These are phyloP conservation scores for Ctenicera cuprea DNA, from an alignment of 2,888 invertebrate genomes.

Conservation along the genomic window DNA sequence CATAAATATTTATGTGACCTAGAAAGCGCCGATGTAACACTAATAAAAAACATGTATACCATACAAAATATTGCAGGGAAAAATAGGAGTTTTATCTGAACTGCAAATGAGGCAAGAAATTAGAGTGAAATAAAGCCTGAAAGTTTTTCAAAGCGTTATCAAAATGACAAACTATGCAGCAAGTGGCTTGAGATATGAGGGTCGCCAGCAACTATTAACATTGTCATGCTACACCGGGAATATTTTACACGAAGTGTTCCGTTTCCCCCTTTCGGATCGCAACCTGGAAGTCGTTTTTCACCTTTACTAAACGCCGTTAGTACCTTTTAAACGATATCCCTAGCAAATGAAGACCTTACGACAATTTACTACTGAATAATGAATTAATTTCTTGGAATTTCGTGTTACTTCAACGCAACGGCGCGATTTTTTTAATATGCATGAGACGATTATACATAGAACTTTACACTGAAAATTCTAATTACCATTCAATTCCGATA, in stretches of 20 bases:
- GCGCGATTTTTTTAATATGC: constrained; percentile 21
- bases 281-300: constrained; percentile 50
- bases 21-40: constrained; percentile 35
- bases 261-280: constrained; percentile 45
- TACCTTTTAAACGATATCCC: constrained; percentile 39
- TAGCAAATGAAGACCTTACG: constrained; percentile 42
- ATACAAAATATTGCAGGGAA: constrained; percentile 34
- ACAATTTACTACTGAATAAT: constrained; percentile 40
- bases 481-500: not conserved
- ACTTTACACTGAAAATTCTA: not conserved
- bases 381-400: constrained; percentile 35
- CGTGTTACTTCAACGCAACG: constrained; percentile 12
- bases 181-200: constrained; percentile 51
- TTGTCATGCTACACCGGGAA: constrained; percentile 53
- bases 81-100: constrained; percentile 26
- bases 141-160: constrained; percentile 46
- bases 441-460: constrained; percentile 14
- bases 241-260: constrained; percentile 54
- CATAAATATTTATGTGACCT: constrained; percentile 51
- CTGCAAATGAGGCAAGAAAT: constrained; percentile 45
- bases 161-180: constrained; percentile 52
- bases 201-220: constrained; percentile 52
- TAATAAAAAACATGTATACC: constrained; percentile 16
- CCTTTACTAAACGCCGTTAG: constrained; percentile 44
- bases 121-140: constrained; percentile 35